Base-by-base conservation (phyloP, 64 coral and sea anemone species). In the Dendronephthya gigantea region DNA sequence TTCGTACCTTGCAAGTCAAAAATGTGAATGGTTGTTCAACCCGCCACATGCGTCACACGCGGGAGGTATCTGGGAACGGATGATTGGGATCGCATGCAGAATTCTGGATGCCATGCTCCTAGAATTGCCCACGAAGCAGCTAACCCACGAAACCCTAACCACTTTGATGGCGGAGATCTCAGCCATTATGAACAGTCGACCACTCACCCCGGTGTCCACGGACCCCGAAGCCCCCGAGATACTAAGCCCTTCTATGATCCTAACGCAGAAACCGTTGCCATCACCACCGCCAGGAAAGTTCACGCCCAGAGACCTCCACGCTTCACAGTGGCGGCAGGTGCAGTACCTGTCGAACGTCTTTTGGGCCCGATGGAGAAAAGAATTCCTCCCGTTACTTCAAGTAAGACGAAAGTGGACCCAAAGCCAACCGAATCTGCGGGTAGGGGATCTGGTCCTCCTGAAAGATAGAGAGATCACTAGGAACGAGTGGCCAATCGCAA, bases 261-360 rank as follows among this genome's bases (percentile, higher is more conserved):
- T n/a, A n/a, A n/a, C n/a, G n/a, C n/a, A n/a, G n/a, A n/a, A n/a
- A n/a, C n/a, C n/a, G n/a, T n/a, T n/a, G n/a, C n/a, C n/a, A n/a
- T n/a, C 51, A 50, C 86, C 86, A 50, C 76, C 72, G 8, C 86
- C 70, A 19, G 48, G 86, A 82, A 88, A 31, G 37, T 88, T 88
- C 43, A 52, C 29, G 12, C 9, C 86, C 22, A 22, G 49, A 49
- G 86, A 88, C 45, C 70, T 37, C 22, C 43, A 88, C 33, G 40
- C 86, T 23, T 23, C 40, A 29, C 69, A 40, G 48, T 82, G 74
- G 74, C 81, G 86, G 51, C 68, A 82, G 76, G 70, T 82, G n/a
- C 68, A 69, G 36, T 82, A 49, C 72, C 68, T 75, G 48, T 17
- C 70, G 49, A 69, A 82, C 48, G 28, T 55, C 32, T 85, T 85